Conservation (phyloP, 2,888 invertebrate species). For the Panopea generosa region DNA sequence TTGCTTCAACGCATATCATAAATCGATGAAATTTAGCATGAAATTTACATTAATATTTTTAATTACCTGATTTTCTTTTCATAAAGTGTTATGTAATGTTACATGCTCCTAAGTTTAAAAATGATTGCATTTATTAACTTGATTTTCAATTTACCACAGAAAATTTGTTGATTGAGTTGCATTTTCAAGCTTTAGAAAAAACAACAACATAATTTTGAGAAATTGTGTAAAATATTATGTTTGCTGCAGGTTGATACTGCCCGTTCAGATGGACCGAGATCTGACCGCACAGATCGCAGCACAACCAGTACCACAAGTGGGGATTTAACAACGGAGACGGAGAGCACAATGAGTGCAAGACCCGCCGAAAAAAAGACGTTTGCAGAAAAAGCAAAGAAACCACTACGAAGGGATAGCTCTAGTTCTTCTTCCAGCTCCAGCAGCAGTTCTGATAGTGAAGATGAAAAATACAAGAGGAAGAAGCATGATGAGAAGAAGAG, state of each 20-base stretch:
- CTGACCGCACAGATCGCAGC: constrained; percentile 43
- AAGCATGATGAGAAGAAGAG: constrained; percentile 10
- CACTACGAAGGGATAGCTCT: background rate
- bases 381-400: background rate
- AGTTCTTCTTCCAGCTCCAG: constrained; percentile 20
- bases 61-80: too few relatives aligned
- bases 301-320: constrained; percentile 55
- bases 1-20: too few relatives aligned
- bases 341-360: constrained; percentile 33
- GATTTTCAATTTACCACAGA: too few relatives aligned
- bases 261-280: background rate
- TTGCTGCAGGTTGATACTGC: constrained; percentile 1
- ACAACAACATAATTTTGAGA: too few relatives aligned
- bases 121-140: too few relatives aligned
- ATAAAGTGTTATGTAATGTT: too few relatives aligned
- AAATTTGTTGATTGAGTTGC: too few relatives aligned
- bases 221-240: too few relatives aligned
- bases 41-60: too few relatives aligned
- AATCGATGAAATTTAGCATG: too few relatives aligned
- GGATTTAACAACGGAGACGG: constrained; percentile 52
- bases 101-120: too few relatives aligned
- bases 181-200: too few relatives aligned
- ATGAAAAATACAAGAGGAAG: constrained; percentile 37
- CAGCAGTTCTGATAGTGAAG: constrained; percentile 36
- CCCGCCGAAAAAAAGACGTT: background rate